Base-by-base conservation (phyloP, 2,797 vertebrate genomes). In the Bovichtus variegatus region DNA sequence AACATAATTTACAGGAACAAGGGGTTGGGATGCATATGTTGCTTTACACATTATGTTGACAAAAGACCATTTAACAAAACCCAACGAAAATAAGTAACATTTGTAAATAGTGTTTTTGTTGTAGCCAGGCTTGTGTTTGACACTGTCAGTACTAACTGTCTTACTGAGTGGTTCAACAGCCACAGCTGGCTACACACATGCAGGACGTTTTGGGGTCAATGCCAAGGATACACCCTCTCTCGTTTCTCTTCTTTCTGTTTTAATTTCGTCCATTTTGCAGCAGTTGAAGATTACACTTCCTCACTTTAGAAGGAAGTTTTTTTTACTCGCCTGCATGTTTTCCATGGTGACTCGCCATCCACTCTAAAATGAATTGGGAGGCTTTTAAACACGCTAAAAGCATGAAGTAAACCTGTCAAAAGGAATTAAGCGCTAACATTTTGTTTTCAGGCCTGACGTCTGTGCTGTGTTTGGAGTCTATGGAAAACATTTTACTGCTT, bases 231-330 rank as follows among this genome's bases (percentile, higher is more conserved):
- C 34, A 9, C 58, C 3, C n/a, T 2, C 49, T 15, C n/a, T 23
- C 43, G 15, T 53, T 72, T 13, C 25, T 61, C 15, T 55, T n/a
- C 53, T 34, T 44, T 40, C 49, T 23, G 38, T 64, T 82, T 72
- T 65, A 9, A 46, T 54, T 67, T 49, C 34, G 44, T 47, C 31
- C 29, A 71, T 78, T 66, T 72, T 59, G 11, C 31, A 53, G 67
- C 80, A 85, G 82, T 79, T 85, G 53, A 59, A 38, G 79, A 76
- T 80, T 80, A 85, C 34, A 59, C 19, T 57, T 34, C 43, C n/a
- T 72, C 49, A 50, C 54, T 72, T 72, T 38, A 69, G 74, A 84
- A 69, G 58, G 43, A 71, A 51, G 31, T 13, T 19, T 7, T n/a
- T 67, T 71, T 74, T 19, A 41, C 25, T 60, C 50, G 55, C 65